Evolutionary conservation across 1,140 invertebrate genomes (phyloP).

Genomic region (Cryptotermes secundus): DNA sequence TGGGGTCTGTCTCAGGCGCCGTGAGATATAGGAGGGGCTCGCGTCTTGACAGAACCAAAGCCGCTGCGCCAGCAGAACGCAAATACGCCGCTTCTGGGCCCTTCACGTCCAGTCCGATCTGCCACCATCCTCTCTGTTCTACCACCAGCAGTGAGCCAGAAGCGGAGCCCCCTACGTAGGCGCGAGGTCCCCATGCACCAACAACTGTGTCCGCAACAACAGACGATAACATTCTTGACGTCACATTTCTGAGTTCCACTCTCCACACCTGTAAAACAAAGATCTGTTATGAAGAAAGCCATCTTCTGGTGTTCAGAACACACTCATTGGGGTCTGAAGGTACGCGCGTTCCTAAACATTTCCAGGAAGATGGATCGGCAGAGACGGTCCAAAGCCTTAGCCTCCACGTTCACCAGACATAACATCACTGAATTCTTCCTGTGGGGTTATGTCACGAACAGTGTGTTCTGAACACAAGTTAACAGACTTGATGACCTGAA

Average conservation of each 20-base stretch:
- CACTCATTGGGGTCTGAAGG: too few species aligned
- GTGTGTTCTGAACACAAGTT: too few species aligned
- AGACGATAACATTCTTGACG: not conserved
- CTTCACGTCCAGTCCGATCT: not conserved
- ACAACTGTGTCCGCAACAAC: not conserved
- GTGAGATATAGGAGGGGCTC: not conserved
- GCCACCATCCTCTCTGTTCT: not conserved
- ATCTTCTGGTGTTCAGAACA: too few species aligned
- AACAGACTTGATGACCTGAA: too few species aligned
- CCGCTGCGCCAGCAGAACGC: not conserved
- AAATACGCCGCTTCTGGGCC: not conserved
- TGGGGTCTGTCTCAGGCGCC: not conserved
- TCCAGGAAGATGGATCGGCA: too few species aligned
- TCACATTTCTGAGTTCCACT: not conserved
- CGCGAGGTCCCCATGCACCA: not conserved
- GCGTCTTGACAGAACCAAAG: not conserved
- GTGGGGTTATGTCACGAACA: too few species aligned
- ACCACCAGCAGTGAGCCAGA: not conserved
- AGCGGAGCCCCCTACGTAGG: not conserved
- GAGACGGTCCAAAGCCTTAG: too few species aligned
- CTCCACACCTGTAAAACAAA: not conserved
- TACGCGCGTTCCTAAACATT: too few species aligned
- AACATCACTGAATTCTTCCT: too few species aligned
- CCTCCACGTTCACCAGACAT: too few species aligned
- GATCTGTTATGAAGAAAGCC: not conserved